Base-by-base conservation (phyloP, 2,797 vertebrate genomes). In the Chromobotia macracanthus region DNA sequence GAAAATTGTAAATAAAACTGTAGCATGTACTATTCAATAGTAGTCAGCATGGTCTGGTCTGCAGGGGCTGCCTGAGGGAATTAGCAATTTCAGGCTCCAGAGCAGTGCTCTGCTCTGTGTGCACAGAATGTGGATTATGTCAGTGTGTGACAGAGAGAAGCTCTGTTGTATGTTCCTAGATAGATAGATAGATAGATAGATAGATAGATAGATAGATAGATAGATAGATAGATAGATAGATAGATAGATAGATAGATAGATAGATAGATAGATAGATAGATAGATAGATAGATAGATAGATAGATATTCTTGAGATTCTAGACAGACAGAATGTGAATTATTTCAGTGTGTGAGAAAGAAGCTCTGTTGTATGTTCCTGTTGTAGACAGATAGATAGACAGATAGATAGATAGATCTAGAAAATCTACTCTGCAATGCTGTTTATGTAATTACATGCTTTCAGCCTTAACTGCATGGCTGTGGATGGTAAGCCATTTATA, bases 1-100 rank as follows among this genome's bases (percentile, higher is more conserved):
- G 46, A 65, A 68, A 67, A 63, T n/a, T 56, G 46, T 53, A 38
- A 75, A 76, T 71, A 50, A 35, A 83, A 71, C 69, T 66, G 23
- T 66, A 60, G 25, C 23, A n/a, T 66, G 21, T 28, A 19, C 60
- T 69, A 19, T 69, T 73, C 64, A 69, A 53, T 13, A 44, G 64
- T 23, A 69, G 55, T 50, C 68, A 51, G 35, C 55, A 73, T 25
- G 44, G 68, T 19, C 50, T 44, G 48, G 46, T 79, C 75, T 82
- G 65, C 68, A 60, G 68, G 64, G 53, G 53, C 41, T 63, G 80
- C 70, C 80, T 73, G 46, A 74, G 56, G 75, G 75, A 78, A 69
- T 66, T 64, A 82, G 23, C 64, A 46, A 73, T 82, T 82, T 82
- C 55, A 67, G 69, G 53, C 75, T 82, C 61, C 69, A 63, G 53